Evolutionary conservation across 2,113 vertebrate genomes (phyloP), one percentile per base, ranked within the genome.

Genomic region (Pluvianellus socialis): DNA sequence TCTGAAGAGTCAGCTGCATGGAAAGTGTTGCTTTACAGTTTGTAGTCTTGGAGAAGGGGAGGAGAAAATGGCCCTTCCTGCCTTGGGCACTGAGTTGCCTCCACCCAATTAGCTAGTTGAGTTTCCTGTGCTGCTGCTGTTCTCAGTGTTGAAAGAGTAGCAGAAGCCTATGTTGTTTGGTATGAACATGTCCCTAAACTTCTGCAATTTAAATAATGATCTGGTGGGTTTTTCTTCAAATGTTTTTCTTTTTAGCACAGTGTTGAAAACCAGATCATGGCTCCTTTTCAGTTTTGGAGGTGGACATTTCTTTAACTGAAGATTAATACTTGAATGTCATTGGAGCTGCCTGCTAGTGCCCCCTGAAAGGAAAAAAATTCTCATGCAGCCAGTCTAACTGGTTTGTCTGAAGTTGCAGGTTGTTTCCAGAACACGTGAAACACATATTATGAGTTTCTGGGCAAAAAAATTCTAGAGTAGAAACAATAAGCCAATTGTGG

Each of bases 21-120:
- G 26, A 55, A 67, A 56, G 3, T 11, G 5, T 3, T 70, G 4
- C 20, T 66, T 94, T 63, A 59, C 4, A 9, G 9, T 47, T 65
- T 70, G 21, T 45, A 30, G 35, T 65, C 53, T 49, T 61, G 21
- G 24, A 27, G 19, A 65, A 76, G 21, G n/a, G 26, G 23, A 76
- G 40, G 23, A 86, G 23, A 45, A 86, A 70, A 86, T 5, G 8
- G 1, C 13, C 12, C 22, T 58, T 70, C 33, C 62, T 0, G 0
- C 23, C 23, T 5, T 7, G 5, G 14, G 3, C 14, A 32, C 27
- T 45, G 27, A 76, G 44, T 70, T 80, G 23, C 21, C 40, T 65
- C 45, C 13, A 7, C 14, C 58, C 14, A 26, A 3, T 53, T 18
- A 61, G 61, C 26, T 17, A 14, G 44, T 7, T 66, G 35, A 66